Conservation (phyloP, 2,888 invertebrate species). For the Ennomos erosarius region DNA sequence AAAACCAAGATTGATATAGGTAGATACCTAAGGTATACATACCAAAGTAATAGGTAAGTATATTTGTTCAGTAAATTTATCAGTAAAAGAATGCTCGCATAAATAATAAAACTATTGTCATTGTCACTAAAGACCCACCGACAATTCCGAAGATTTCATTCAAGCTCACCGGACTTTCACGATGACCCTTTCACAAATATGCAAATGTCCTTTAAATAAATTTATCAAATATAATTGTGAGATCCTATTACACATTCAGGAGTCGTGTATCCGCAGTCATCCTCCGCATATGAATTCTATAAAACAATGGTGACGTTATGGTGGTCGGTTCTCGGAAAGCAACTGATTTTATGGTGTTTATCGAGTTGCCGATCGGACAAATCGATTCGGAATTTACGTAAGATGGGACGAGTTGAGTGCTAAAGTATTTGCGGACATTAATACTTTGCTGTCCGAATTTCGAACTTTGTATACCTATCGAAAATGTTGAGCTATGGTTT, state of each 20-base stretch:
- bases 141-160: slow-evolving; percentile 23
- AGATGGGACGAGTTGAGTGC: slow-evolving; percentile 14
- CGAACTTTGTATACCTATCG: no score
- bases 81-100: no score
- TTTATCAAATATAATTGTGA: slow-evolving; percentile 84
- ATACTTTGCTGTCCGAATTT: no score
- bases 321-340: slow-evolving; percentile 82
- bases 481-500: no score
- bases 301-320: slow-evolving; percentile 80
- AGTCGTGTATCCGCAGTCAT: slow-evolving; percentile 78
- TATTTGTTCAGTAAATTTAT: no score
- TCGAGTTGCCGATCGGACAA: slow-evolving; percentile 65
- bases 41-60: no score
- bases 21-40: no score
- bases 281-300: slow-evolving; percentile 73
- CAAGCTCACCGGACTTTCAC: slow-evolving; percentile 57
- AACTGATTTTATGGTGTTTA: slow-evolving; percentile 77
- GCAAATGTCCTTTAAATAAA: slow-evolving; percentile 80
- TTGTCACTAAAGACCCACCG: not conserved
- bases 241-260: slow-evolving; percentile 80
- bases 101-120: not conserved
- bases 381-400: slow-evolving; percentile 33
- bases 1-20: no score
- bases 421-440: slow-evolving; percentile 6
- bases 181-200: slow-evolving; percentile 74